Base-by-base conservation (phyloP, 2,888 invertebrate species). In the Empis livida region DNA sequence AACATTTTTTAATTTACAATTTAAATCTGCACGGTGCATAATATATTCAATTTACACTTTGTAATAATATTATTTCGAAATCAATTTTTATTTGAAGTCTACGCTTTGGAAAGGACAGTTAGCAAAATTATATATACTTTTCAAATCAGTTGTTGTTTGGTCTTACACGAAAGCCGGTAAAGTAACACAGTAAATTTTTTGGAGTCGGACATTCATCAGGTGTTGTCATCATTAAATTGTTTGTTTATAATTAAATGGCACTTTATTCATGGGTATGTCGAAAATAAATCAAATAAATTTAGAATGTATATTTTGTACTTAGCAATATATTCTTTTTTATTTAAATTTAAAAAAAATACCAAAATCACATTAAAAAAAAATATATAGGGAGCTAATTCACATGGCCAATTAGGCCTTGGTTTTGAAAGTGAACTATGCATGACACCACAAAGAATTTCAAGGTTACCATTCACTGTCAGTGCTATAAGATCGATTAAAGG, bases 361-460 rank as follows among this genome's bases (percentile, higher is more conserved):
- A 20, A 20, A 20, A 27, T 27, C 23, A 27, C 20, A 3, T 5
- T 27, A 16, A 15, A 16, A 10, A 38, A 38, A 38, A 37, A 37
- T 44, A 50, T 70, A 52, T 63, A 88, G 88, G 88, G 88, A 59
- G 85, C 88, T 49, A 89, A 89, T 69, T 85, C 85, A 52, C 84
- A 85, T 62, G 86, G 87, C 44, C 88, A 89, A 67, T 72, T 89
- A 51, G 84, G 84, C 52, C 73, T 82, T 59, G 82, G 80, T 51
- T 62, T 70, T 51, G 72, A 73, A 54, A 79, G 75, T 55, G 88
- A 88, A 61, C 78, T 84, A 68, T 75, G 79, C 53, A 67, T 76
- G 55, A 68, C 69, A 54, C 84, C 82, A 38, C 69, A 70, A 43
- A 65, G 65, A 50, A 54, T 71, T 23, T 32, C 53, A 45, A 63